Evolutionary conservation across 2,888 invertebrate species (phyloP), one percentile per base, ranked within the genome.

Genomic region (Ennomos erosarius): DNA sequence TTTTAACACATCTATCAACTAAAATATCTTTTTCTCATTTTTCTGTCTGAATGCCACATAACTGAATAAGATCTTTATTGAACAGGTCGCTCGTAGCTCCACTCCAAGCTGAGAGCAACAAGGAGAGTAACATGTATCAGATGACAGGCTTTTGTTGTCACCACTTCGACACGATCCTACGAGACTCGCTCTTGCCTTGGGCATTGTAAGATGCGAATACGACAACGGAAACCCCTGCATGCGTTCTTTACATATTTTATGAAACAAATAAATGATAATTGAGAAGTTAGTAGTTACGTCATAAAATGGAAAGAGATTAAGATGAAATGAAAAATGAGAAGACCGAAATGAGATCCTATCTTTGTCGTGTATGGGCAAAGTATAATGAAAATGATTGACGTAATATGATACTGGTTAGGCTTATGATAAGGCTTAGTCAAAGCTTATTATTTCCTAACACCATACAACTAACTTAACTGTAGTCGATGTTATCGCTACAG

Each of bases 61-160:
- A 26, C 26, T 4, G 1, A 26, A 26, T 5, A 26, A 26, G 26
- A 26, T 26, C 26, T 6, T 34, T 53, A 39, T 49, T 47, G 37
- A 50, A 33, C 50, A 36, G 40, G 46, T 51, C 36, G 8, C n/a
- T 37, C 33, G 46, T 51, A 16, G 8, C n/a, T 37, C 33, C 13
- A 12, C 34, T 12, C 2, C 8, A 35, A 9, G 16, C 16, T 49
- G 16, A 52, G 58, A 52, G 38, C 11, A 12, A 33, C 26, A 45
- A 48, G 13, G 46, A n/a, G n/a, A n/a, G n/a, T n/a, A n/a, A 3
- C 13, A 13, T 59, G 66, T 88, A 87, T 90, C 87, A 68, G 77
- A 80, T 90, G 79, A 74, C 88, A 70, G 62, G 74, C 88, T 84
- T 84, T 90, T 90, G 90, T 90, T 70, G 67, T 67, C 60, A 73